Evolutionary conservation across 2,797 vertebrate species (phyloP).

Genomic region (Sarcoramphus papa): DNA sequence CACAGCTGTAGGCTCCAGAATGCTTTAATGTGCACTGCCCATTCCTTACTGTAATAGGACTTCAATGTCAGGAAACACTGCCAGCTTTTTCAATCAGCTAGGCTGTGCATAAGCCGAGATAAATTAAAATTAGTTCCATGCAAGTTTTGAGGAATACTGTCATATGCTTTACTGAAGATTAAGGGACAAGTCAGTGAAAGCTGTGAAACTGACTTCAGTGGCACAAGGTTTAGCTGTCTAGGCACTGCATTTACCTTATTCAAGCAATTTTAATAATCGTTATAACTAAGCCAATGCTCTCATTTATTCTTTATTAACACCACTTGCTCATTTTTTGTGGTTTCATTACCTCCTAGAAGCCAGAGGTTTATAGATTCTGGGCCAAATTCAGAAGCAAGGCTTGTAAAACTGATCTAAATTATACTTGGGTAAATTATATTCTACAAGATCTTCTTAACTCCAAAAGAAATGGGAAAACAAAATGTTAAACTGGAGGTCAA

Average conservation of each 20-base stretch:
- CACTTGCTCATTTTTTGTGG: background rate
- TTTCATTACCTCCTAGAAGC: conserved; percentile 12
- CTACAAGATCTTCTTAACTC: background rate
- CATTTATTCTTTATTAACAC: conserved; percentile 31
- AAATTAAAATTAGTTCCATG: conserved; percentile 25
- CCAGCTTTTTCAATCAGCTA: conserved; percentile 9
- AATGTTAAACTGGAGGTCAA: background rate
- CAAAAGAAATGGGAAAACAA: background rate
- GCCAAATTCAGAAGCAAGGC: conserved; percentile 23
- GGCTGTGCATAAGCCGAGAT: background rate
- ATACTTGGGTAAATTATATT: background rate
- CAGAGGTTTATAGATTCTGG: conserved; percentile 14
- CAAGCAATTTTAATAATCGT: background rate
- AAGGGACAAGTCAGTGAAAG: background rate
- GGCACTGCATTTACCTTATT: background rate
- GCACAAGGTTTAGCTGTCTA: background rate
- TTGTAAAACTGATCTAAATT: conserved; percentile 7
- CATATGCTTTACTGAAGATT: background rate
- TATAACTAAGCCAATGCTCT: background rate
- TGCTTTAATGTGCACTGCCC: background rate
- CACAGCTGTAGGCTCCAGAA: background rate
- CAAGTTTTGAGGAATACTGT: conserved; percentile 21
- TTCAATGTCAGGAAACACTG: background rate
- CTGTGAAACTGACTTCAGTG: background rate
- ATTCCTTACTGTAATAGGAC: background rate